Base-by-base conservation (phyloP, 1,140 invertebrate species). In the Macrostomum lignano region DNA sequence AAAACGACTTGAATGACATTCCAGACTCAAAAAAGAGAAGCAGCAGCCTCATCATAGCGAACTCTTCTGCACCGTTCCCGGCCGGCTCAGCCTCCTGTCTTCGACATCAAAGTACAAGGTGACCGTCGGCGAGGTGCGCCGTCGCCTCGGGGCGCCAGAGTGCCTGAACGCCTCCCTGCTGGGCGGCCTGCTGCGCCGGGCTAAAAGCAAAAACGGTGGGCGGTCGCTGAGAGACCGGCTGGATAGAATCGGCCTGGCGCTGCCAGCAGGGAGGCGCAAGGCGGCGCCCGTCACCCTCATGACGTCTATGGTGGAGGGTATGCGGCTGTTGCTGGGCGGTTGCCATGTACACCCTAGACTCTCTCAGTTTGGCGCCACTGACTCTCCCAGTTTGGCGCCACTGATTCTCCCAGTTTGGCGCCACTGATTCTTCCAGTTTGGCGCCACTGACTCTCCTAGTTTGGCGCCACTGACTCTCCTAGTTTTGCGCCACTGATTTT, bases 51-150 rank as follows among this genome's bases (percentile, higher is more conserved):
- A n/a, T n/a, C n/a, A n/a, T n/a, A n/a, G n/a, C n/a, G n/a, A n/a
- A n/a, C n/a, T 33, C 7, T 33, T 33, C 20, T 33, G 32, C 20
- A 25, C 32, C 17, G 86, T 94, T 21, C 88, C 88, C 14, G 88
- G 88, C 19, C 67, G 91, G 36, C 67, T 96, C 42, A 93, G 81
- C 22, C 69, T 98, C 34, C 68, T 98, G 43, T 84, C 75, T 46
- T 93, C 81, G 44, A 96, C 86, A 37, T 86, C 79, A 57, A 96
- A 96, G 67, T 94, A 96, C 67, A 96, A 94, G 65, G 88, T 98
- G 45, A 96, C 88, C 17, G 79, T 98, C 34, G 86, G 79, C 2
- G 88, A 98, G 63, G 86, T 98, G 25, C 88, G 96, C 59, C 65
- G 91, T 49, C 63, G 91, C 43, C 65, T 98, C 35, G 88, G 78